phyloP scores from a whole-genome alignment of 2,888 invertebrate genomes.

The Acrocyrtus sp. region DNA sequence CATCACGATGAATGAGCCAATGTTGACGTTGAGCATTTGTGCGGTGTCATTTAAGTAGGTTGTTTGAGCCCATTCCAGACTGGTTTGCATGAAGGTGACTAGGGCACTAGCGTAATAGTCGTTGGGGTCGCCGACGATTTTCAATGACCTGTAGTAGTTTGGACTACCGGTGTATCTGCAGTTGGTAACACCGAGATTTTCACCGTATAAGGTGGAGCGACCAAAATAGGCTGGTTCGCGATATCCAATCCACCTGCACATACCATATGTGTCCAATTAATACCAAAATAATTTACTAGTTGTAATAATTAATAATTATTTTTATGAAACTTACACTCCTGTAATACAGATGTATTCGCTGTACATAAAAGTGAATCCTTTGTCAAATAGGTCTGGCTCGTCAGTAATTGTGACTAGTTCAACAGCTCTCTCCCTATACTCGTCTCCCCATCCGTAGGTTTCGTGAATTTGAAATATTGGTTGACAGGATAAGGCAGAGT shows the following conservation, averaged over 20 bases:
- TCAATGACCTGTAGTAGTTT: background rate
- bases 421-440: conserved; percentile 2
- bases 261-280: no score
- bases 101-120: background rate
- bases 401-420: background rate
- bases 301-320: background rate
- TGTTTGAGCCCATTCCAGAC: background rate
- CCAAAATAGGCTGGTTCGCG: background rate
- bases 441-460: background rate
- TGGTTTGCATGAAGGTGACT: background rate
- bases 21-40: background rate
- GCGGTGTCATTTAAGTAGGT: conserved; percentile 4
- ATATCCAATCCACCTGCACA: background rate
- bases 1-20: background rate
- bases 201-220: background rate
- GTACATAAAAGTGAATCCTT: background rate
- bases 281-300: background rate
- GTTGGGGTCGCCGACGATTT: background rate
- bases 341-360: background rate
- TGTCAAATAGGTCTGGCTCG: background rate
- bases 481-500: conserved; percentile 1
- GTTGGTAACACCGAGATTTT: background rate
- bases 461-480: conserved; percentile 11
- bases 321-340: conserved; percentile 13
- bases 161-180: no score